Evolutionary conservation across 2,797 vertebrate genomes (phyloP).

Genomic region (Vipera latastei): DNA sequence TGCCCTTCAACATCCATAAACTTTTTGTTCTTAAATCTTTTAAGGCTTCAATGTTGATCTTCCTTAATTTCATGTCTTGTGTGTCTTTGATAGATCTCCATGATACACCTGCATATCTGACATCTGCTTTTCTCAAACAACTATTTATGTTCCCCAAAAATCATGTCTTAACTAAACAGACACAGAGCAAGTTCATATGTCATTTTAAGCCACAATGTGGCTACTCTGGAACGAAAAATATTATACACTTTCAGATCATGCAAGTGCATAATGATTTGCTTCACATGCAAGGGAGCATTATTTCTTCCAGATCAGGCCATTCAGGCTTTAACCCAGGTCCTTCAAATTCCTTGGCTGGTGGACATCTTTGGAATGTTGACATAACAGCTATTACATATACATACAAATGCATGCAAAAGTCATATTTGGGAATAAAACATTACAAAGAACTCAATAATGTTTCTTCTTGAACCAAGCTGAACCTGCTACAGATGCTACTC

Average conservation of each 20-base stretch:
- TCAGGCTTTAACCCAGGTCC: neutral
- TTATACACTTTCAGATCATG: neutral
- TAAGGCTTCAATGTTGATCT: neutral
- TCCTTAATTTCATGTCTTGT: neutral
- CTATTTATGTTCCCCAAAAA: neutral
- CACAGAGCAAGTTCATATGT: neutral
- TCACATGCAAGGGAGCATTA: neutral
- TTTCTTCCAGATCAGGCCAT: neutral
- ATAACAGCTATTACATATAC: neutral
- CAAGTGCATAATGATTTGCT: neutral
- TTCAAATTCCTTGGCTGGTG: neutral
- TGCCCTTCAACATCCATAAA: neutral
- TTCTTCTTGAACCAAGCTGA: neutral
- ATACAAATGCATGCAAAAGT: neutral
- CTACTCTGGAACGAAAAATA: neutral
- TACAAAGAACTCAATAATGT: neutral
- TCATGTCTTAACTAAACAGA: neutral
- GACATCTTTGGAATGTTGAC: neutral
- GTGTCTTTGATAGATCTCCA: neutral
- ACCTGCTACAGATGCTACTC: neutral
- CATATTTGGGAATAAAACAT: neutral
- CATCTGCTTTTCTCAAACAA: neutral
- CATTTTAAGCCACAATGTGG: neutral
- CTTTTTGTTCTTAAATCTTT: neutral
- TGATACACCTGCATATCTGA: neutral